Evolutionary conservation across 2,888 invertebrate species (phyloP), one percentile per base, ranked within the genome.

Genomic region (Gisinianus flammeolus): DNA sequence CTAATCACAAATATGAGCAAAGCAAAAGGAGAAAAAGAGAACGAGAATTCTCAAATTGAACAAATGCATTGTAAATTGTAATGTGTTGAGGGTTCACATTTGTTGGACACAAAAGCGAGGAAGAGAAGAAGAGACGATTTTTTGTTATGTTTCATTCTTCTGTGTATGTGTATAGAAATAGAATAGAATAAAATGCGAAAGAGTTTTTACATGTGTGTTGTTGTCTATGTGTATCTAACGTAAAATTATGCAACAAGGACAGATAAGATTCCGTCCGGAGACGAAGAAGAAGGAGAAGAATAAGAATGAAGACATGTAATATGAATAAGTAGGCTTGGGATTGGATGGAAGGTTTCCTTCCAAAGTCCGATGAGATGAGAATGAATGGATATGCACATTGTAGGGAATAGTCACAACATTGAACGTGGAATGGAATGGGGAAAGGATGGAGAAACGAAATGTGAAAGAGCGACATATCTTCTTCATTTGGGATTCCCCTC

Each of bases 311-410:
- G 62, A 62, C 22, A 62, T 24, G 24, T 22, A 22, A 62, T 22
- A 62, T 62, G 62, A 62, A 26, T 6, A 62, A 10, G 62, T 26
- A 54, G 54, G 54, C n/a, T 54, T 54, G 54, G 54, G 54, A 54
- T 54, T 54, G 54, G 62, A 62, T 26, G 1, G 62, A 62, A 26
- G 26, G 26, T 12, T 62, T 62, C 26, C 62, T 26, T 12, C 56
- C 22, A 62, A 62, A 62, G 62, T 62, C 62, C 62, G 26, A 62
- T 62, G 62, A 62, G 62, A 62, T 62, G 62, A 62, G 62, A 62
- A 62, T 62, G 62, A 62, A 62, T 62, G 62, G 62, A 62, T 56
- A 5, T 58, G 22, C 8, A 58, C 2, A 44, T 16, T 44, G 44
- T 44, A 44, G 3, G 19, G 2, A 16, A 19, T 44, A n/a, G 8